Base-by-base conservation (phyloP, 2,113 vertebrate genomes). In the Nothoprocta pentlandii region DNA sequence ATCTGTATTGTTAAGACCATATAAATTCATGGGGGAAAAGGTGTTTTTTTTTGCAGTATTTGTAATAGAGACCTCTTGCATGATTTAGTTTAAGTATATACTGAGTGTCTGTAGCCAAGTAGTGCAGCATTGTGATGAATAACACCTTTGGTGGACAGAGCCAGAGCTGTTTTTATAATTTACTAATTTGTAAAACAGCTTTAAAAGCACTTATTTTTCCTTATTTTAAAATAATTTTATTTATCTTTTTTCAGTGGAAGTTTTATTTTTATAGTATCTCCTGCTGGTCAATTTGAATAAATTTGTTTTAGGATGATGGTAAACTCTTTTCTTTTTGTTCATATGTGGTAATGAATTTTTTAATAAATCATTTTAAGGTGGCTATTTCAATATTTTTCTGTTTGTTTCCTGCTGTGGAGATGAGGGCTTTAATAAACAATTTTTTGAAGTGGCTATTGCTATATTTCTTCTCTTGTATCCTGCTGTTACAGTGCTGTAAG, bases 351-450 rank as follows among this genome's bases (percentile, higher is more conserved):
- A 86, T 96, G 68, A 10, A 79, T 94, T 95, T 94, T 93, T 96
- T 91, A 95, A 96, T 93, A 97, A 95, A 95, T 97, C 84, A 93
- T 95, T 97, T 94, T 96, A 96, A 96, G 95, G 75, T 96, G 82
- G 74, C 36, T 82, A 8, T 94, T 96, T 87, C 71, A 94, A 66
- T 94, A 89, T 94, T 95, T 97, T 94, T 89, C 79, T 77, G 86
- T 89, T 96, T 96, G 82, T 94, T 97, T 94, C 96, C 95, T 92
- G 95, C 95, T 96, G 97, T 69, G 95, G 87, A 93, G 74, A 96
- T 87, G 91, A 97, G 87, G 84, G 66, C 58, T 97, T 93, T 96
- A 96, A 97, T 94, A 97, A 96, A 96, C 87, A 87, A 84, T 95
- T 96, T 94, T 96, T 92, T 94, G 73, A 94, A 97, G 89, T 88